A percentile compares a stretch with the other conserved stretches of the same genome.
phyloP scores from a whole-genome alignment of 2,113 vertebrate species.

The Conger conger region DNA sequence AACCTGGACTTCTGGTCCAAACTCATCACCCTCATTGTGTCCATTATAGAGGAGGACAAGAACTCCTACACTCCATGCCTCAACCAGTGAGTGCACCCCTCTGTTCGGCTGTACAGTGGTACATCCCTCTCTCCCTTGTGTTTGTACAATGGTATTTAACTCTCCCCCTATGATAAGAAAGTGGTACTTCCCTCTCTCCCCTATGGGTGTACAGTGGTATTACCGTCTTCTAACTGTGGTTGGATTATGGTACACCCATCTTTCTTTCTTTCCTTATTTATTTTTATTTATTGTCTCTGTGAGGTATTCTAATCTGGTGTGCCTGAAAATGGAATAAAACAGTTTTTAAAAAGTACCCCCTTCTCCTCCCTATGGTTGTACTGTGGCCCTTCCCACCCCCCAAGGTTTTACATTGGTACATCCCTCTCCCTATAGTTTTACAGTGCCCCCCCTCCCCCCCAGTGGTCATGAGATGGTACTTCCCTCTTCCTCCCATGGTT shows the following conservation, averaged over 20 bases:
- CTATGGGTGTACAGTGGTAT: background rate
- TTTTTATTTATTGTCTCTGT: no score
- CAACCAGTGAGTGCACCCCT: conserved; percentile 83
- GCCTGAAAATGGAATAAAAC: no score
- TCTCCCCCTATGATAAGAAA: background rate
- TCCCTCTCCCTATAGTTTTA: background rate
- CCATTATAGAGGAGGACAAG: conserved; percentile 98
- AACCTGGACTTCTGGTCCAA: conserved; percentile 99
- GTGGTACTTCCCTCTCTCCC: background rate
- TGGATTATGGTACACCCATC: background rate
- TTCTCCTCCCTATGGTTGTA: no score
- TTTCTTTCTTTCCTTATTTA: no score
- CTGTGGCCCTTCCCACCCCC: background rate
- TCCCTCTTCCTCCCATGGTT: background rate
- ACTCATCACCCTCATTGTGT: conserved; percentile 96
- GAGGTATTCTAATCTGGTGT: no score
- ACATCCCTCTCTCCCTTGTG: background rate
- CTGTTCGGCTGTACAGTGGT: background rate
- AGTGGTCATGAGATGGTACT: background rate
- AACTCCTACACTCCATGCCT: conserved; percentile 97
- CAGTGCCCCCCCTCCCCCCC: background rate
- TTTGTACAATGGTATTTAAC: background rate
- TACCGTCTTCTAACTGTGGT: background rate
- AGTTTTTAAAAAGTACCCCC: background rate
- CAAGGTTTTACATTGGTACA: background rate